Evolutionary conservation across 2,113 vertebrate genomes (phyloP).

Genomic region (Indicator maculatus): DNA sequence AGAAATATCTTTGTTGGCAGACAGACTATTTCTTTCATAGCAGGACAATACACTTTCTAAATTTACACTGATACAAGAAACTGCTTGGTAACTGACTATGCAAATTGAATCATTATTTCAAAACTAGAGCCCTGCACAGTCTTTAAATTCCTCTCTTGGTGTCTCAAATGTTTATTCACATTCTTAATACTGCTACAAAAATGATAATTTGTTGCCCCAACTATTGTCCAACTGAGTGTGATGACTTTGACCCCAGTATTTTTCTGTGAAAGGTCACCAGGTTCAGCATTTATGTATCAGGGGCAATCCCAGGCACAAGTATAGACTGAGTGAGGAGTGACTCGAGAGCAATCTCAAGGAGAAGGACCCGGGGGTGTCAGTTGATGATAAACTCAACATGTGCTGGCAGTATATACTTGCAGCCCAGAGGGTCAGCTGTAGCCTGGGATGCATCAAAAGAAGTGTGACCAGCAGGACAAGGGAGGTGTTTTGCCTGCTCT

Average conservation of each 20-base stretch:
- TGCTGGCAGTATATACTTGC: too few relatives aligned
- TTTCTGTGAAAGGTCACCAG: neutral
- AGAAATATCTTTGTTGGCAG: neutral
- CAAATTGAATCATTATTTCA: slow-evolving; percentile 18
- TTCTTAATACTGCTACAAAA: neutral
- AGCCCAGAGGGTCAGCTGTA: too few relatives aligned
- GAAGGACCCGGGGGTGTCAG: too few relatives aligned
- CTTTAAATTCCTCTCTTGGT: neutral
- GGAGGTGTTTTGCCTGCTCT: too few relatives aligned
- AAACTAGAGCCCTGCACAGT: neutral
- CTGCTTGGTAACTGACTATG: neutral
- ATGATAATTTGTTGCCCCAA: neutral
- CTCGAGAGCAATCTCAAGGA: too few relatives aligned
- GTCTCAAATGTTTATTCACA: neutral
- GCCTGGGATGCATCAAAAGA: too few relatives aligned
- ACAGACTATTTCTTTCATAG: neutral
- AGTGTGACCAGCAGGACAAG: too few relatives aligned
- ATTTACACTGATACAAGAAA: slow-evolving; percentile 6
- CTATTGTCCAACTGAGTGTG: neutral
- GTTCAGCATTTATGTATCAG: neutral
- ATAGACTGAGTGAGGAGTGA: too few relatives aligned
- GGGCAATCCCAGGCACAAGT: neutral
- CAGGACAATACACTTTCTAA: neutral
- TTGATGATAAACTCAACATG: too few relatives aligned
- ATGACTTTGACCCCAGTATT: neutral